These are phyloP conservation scores for Arrhamphus sclerolepis DNA, from an alignment of 2,797 vertebrate genomes.

Conservation along the genomic window DNA sequence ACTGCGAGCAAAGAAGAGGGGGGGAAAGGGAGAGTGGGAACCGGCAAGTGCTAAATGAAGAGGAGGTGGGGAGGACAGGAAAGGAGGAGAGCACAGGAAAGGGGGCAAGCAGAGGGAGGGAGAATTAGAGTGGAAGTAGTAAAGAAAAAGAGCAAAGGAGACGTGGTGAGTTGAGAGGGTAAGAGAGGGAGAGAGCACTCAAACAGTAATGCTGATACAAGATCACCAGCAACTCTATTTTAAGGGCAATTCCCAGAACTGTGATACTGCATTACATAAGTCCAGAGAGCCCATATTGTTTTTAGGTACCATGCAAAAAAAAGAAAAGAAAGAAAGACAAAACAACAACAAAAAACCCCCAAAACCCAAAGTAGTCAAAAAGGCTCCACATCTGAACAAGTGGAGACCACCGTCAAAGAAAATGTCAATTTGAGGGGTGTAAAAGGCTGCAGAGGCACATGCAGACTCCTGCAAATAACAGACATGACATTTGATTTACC, in stretches of 20 bases:
- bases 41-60: conserved; percentile 38
- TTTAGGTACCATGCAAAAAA: conserved; percentile 68
- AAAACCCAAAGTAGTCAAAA: conserved; percentile 47
- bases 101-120: conserved; percentile 69
- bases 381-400: conserved; percentile 50
- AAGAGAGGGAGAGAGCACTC: conserved; percentile 59
- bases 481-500: conserved; percentile 35
- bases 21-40: conserved; percentile 59
- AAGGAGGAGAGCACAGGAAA: conserved; percentile 71
- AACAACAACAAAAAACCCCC: conserved; percentile 67
- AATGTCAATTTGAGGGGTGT: conserved; percentile 23
- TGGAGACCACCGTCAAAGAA: conserved; percentile 33
- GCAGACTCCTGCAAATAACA: conserved; percentile 20
- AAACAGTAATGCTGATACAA: conserved; percentile 74
- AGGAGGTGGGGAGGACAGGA: conserved; percentile 69
- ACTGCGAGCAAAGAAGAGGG: conserved; percentile 47
- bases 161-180: conserved; percentile 67
- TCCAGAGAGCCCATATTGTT: conserved; percentile 75
- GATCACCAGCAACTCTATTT: conserved; percentile 82
- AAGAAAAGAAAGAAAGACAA: conserved; percentile 23
- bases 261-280: conserved; percentile 81
- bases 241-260: conserved; percentile 83
- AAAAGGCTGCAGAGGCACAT: conserved; percentile 19
- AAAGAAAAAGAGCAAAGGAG: conserved; percentile 71
- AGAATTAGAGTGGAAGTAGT: conserved; percentile 74